phyloP scores from a whole-genome alignment of 2,113 vertebrate species.

The Sinocyclocheilus grahami region DNA sequence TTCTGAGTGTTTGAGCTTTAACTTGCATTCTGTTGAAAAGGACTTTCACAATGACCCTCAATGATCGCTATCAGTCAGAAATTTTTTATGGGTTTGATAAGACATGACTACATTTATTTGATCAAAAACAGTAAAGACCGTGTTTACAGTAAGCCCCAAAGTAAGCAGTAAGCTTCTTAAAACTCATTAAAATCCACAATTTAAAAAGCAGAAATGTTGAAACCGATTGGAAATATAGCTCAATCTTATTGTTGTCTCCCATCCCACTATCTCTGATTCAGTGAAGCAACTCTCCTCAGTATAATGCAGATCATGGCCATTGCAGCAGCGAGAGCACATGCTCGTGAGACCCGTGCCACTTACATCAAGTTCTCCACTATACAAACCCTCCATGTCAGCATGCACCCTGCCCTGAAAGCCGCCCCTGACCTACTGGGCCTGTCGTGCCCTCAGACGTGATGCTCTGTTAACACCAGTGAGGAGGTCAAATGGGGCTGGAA shows the following conservation, averaged over 20 bases:
- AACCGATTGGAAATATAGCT: neutral
- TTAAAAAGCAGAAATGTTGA: neutral
- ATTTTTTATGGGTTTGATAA: no score
- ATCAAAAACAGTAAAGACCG: no score
- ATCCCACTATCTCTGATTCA: conserved; percentile 50
- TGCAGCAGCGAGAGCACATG: conserved; percentile 72
- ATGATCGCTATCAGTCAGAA: no score
- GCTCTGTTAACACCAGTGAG: neutral
- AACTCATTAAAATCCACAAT: no score
- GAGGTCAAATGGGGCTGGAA: neutral
- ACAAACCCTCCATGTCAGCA: conserved; percentile 76
- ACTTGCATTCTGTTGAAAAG: no score
- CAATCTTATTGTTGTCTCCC: neutral
- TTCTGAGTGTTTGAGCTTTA: no score
- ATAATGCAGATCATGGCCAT: conserved; percentile 74
- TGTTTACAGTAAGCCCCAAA: no score
- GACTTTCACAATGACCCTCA: no score
- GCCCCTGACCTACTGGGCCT: conserved; percentile 59
- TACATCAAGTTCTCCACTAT: conserved; percentile 82
- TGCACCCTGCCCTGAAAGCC: conserved; percentile 69
- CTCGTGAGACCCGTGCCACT: conserved; percentile 68
- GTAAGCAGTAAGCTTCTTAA: no score
- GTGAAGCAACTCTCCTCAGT: conserved; percentile 71
- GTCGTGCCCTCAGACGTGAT: conserved; percentile 50
- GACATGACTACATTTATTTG: no score